Evolutionary conservation across 1,140 invertebrate species (phyloP).

Genomic region (Halyomorpha halys): DNA sequence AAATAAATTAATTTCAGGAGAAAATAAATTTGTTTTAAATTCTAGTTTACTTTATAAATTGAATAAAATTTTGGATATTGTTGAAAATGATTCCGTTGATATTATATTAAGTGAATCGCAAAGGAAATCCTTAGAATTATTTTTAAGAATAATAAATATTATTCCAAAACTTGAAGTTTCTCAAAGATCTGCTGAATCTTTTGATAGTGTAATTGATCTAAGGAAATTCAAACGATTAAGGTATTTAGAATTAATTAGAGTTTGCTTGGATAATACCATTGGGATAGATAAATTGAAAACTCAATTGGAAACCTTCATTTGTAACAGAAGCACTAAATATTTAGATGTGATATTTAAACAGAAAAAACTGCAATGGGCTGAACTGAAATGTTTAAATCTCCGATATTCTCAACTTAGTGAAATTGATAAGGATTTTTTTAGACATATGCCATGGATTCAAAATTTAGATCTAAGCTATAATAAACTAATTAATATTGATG

Average conservation of each 20-base stretch:
- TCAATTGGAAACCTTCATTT: conserved; percentile 20
- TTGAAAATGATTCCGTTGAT: conserved; percentile 15
- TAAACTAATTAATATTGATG: not conserved
- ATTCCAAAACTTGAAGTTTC: conserved; percentile 14
- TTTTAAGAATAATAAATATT: conserved; percentile 37
- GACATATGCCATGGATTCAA: conserved; percentile 1
- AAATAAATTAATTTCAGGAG: conserved; percentile 3
- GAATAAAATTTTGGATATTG: conserved; percentile 14
- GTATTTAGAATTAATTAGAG: conserved; percentile 27
- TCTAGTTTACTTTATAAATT: conserved; percentile 15
- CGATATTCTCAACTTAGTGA: conserved; percentile 44
- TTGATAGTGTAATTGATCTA: conserved; percentile 19
- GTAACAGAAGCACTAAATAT: conserved; percentile 37
- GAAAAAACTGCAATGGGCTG: conserved; percentile 47
- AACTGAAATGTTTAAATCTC: conserved; percentile 44
- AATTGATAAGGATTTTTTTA: conserved; percentile 38
- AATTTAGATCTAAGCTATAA: not conserved
- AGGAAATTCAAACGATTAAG: conserved; percentile 27
- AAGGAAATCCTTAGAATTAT: conserved; percentile 22
- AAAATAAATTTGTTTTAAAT: conserved; percentile 18
- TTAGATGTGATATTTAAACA: conserved; percentile 45
- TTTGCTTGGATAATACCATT: conserved; percentile 24
- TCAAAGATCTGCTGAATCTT: conserved; percentile 10
- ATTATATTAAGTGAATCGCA: not conserved
- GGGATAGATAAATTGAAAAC: conserved; percentile 20